Base-by-base conservation (phyloP, 1,140 invertebrate genomes). In the Tetramorium simillimum region DNA sequence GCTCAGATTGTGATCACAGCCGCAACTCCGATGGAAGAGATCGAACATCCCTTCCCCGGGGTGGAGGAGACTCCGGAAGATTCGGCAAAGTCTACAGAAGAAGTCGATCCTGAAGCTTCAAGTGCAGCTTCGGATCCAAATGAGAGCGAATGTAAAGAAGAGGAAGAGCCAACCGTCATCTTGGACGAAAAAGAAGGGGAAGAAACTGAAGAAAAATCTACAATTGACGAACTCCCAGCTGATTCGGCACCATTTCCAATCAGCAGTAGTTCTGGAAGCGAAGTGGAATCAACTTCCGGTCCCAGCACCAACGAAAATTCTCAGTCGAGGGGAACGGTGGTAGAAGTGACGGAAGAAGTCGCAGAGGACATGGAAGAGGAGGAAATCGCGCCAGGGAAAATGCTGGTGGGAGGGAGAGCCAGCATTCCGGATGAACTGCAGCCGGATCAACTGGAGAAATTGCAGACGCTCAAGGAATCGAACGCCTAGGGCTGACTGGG, bases 1-100 rank as follows among this genome's bases (percentile, higher is more conserved):
- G 97, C 97, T 72, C 97, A 98, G 93, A 98, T 98, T 88, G 97
- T 98, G 9, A 98, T 98, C 92, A 98, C 98, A 18, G 98, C 98
- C 33, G 98, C 98, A 62, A 98, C 98, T 6, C 98, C 98, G 33
- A 98, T 98, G 97, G 98, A 98, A 94, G 97, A 98, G 88, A 95
- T 96, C 6, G 97, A 97, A 49, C 96, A 96, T 75, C 96, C 96
- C 3, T 97, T 97, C 93, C 97, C 97, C 1, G 94, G 92, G 1
- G 72, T 86, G 3, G 93, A 95, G 7, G 92, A 93, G 69, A 76
- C 73, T 49, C 56, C 70, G 3, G 88, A 91, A 9, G 92, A 93
- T 14, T 89, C 91, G 0, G 85, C 76, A 12, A 89, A 92, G 62
- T 80, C 86, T 1, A 49, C 73, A 3, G 88, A 89, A 75, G 65